Base-by-base conservation (phyloP, 2,888 invertebrate species). In the Pollenia angustigena region DNA sequence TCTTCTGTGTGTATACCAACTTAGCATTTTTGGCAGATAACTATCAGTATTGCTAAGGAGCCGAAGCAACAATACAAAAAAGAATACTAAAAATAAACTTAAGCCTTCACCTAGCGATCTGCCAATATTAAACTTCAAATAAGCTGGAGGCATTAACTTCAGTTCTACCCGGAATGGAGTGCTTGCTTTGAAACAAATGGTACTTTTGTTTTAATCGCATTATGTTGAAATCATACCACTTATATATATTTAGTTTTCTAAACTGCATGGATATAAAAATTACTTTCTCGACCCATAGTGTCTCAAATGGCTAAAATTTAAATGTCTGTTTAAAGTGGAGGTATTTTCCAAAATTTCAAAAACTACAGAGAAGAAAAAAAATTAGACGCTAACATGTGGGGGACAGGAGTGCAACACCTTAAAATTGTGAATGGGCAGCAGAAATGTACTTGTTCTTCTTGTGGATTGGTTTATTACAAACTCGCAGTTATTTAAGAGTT, bases 381-480 rank as follows among this genome's bases (percentile, higher is more conserved):
- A 52, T 9, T 68, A 60, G 40, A 69, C 69, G 32, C 32, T 76
- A 81, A 81, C 64, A 81, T 87, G 82, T 76, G 81, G 62, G 78
- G 81, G 85, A 85, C 81, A 81, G 78, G 85, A 85, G 78, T 81
- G 68, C 64, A 87, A 87, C 85, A 85, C 87, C 87, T 87, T 85
- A 40, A 56, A 74, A 75, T 74, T 81, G 72, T 84, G 76, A 78
- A 81, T 81, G 81, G 58, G 48, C 85, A 78, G 69, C 48, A 76
- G 14, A 12, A 62, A 44, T 62, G n/a, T 48, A 52, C 16, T 52
- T 32, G 7, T 18, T 79, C 42, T 64, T 54, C 50, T 12, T 46
- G 46, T 10, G 32, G 11, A 18, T 64, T 42, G 0, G 16, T 42
- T 44, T 64, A 16, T 50, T 66, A 66, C n/a, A 46, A 9, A 48